phyloP scores from a whole-genome alignment of 1,140 invertebrate species.

The Oncopodura yosiiana region DNA sequence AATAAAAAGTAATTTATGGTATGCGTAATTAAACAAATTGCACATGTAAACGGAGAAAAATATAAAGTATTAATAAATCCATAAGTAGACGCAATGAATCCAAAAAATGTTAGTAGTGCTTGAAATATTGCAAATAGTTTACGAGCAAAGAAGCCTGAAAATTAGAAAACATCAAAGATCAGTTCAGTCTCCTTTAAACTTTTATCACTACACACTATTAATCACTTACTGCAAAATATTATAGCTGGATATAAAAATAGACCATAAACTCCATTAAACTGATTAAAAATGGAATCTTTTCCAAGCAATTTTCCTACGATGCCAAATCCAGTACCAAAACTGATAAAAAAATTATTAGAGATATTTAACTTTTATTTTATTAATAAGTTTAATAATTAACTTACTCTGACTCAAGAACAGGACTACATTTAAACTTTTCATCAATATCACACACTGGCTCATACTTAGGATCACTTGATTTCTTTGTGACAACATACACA shows the following conservation, averaged over 20 bases:
- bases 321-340: conserved; percentile 8
- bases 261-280: conserved; percentile 2
- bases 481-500: not conserved
- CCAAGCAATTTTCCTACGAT: not conserved
- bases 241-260: not conserved
- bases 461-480: not conserved
- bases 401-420: not conserved
- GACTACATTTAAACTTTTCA: not conserved
- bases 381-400: not conserved
- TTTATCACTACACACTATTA: not conserved
- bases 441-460: conserved; percentile 3
- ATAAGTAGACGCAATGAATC: conserved; percentile 4
- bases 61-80: conserved; percentile 1
- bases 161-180: not conserved
- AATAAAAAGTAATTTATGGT: conserved; percentile 8
- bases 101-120: not conserved
- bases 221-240: not conserved
- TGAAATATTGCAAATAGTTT: not conserved
- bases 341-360: not conserved
- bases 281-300: not conserved
- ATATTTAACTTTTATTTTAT: not conserved
- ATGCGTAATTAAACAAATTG: not conserved
- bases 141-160: not conserved
- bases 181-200: not conserved
- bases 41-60: conserved; percentile 5